These are phyloP conservation scores for Strigops habroptila DNA, from an alignment of 2,113 vertebrate genomes.

Conservation along the genomic window DNA sequence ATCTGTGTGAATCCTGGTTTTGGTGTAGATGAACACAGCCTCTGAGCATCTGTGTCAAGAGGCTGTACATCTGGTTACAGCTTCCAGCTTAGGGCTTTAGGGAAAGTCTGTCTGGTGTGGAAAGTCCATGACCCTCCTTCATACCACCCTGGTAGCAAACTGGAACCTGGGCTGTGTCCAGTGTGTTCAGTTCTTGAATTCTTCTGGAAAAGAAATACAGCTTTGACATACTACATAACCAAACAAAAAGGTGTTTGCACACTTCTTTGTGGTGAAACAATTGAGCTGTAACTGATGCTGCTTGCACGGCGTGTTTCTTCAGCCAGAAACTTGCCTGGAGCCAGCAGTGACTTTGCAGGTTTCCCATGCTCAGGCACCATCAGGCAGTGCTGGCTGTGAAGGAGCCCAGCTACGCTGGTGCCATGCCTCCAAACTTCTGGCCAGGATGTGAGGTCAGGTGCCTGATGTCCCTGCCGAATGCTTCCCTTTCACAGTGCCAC, in stretches of 20 bases:
- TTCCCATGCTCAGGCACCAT: not conserved
- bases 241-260: conserved; percentile 28
- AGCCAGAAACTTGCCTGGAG: not conserved
- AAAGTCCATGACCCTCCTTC: not conserved
- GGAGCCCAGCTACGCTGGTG: not conserved
- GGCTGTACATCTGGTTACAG: conserved; percentile 29
- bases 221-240: not conserved
- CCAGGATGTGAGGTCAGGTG: not conserved
- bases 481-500: not conserved
- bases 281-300: conserved; percentile 48
- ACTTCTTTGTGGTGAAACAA: conserved; percentile 35
- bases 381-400: not conserved
- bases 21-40: not conserved
- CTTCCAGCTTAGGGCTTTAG: not conserved
- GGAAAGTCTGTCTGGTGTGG: not conserved
- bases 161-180: not conserved
- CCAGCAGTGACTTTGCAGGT: not conserved
- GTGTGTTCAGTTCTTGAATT: not conserved
- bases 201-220: not conserved
- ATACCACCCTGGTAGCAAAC: conserved; percentile 46
- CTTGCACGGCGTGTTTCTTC: not conserved
- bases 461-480: not conserved
- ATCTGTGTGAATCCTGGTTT: not conserved
- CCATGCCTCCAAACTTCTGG: not conserved
- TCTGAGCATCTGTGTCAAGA: conserved; percentile 1